Evolutionary conservation across 2,797 vertebrate genomes (phyloP), one percentile per base, ranked within the genome.

Genomic region (Esox masquinongy): DNA sequence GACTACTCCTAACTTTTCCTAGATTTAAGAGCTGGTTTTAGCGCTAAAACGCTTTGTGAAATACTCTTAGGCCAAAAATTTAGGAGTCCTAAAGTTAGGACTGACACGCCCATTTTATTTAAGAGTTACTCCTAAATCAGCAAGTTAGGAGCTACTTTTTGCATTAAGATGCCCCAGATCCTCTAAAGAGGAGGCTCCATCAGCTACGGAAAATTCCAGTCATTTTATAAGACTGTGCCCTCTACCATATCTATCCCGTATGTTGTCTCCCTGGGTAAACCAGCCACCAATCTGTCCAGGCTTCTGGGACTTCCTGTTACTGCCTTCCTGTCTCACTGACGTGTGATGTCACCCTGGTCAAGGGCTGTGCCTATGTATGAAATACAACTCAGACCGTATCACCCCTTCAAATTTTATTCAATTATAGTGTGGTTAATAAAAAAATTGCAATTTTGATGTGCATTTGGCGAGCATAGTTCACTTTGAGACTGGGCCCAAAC

Each of bases 231-330:
- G 64, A n/a, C 17, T 82, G 11, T 39, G 9, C 43, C 74, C 73
- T 79, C 73, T 79, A 76, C 87, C 82, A 86, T 88, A 87, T 85
- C 72, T 80, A 73, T 79, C 77, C 87, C 82, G 85, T 89, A 87
- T 86, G 88, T 80, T 80, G 82, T 89, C 87, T 88, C 88, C 77
- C 84, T 82, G 76, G 88, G 87, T 82, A 86, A 86, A 83, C 80
- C 22, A 80, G 83, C 83, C 80, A 69, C 84, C 85, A 82, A 83
- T 86, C 84, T 86, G 87, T 78, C 73, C 16, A 77, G 53, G 78
- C 83, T 81, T 80, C 80, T 16, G 82, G 82, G 77, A 90, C 79
- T 74, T 83, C 82, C 79, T 67, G 83, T 84, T 61, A 43, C 68
- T 5, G 12, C 83, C 82, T 84, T 87, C 82, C 83, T 86, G n/a